Evolutionary conservation across 1,140 invertebrate species (phyloP).

Genomic region (Hormaphis cornu): DNA sequence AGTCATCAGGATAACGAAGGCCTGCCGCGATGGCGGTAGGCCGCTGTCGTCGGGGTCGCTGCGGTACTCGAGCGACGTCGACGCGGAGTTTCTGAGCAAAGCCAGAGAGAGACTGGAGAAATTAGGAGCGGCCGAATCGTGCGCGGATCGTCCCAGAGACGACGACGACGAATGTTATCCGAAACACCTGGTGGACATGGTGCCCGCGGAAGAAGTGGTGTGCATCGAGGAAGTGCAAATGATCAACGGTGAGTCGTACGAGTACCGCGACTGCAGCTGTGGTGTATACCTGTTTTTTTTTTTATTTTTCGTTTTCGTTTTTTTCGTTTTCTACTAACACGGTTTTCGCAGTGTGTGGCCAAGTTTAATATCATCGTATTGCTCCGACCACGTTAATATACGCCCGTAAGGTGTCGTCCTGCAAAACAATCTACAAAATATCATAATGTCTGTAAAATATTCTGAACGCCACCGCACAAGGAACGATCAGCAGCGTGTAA

Average conservation of each 20-base stretch:
- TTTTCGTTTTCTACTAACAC: constrained; percentile 16
- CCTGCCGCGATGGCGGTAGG: no score
- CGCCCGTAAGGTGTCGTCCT: no score
- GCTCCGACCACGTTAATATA: no score
- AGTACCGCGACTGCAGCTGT: background rate
- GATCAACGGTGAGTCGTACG: constrained; percentile 20
- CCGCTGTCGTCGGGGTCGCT: background rate
- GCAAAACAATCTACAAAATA: constrained; percentile 8
- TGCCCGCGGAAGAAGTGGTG: constrained; percentile 17
- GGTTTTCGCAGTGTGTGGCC: constrained; percentile 26
- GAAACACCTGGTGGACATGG: constrained; percentile 6
- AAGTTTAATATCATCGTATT: background rate
- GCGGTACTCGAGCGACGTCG: constrained; percentile 1
- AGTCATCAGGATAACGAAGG: constrained; percentile 53
- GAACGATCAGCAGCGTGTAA: background rate
- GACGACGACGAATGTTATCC: constrained; percentile 7
- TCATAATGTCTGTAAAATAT: no score
- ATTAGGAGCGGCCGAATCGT: constrained; percentile 42
- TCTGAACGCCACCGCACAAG: no score
- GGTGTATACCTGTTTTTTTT: background rate
- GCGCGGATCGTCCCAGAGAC: background rate
- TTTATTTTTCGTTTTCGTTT: constrained; percentile 5
- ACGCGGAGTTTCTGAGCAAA: constrained; percentile 37
- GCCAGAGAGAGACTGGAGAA: constrained; percentile 47
- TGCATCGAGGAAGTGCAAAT: constrained; percentile 23